Evolutionary conservation across 2,888 invertebrate species (phyloP), one percentile per base, ranked within the genome.

Genomic region (Microdon myrmicae): DNA sequence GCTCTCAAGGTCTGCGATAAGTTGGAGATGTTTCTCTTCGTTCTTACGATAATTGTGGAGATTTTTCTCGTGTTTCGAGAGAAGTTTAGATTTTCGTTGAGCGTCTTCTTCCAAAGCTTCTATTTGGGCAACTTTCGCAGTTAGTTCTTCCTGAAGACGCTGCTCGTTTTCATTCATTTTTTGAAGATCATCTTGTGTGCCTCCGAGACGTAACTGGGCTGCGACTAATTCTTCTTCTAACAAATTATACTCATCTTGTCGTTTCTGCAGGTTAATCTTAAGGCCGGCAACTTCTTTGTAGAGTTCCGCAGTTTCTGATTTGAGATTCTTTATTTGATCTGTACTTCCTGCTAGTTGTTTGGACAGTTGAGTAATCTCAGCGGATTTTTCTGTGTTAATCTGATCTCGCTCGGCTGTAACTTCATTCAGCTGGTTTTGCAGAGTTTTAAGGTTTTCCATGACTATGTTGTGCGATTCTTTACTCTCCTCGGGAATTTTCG

Each of bases 341-440:
- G 44, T 34, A 13, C 37, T 68, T 25, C 64, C 58, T 25, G 55
- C 26, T 13, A 58, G 20, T 4, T 58, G 43, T 6, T 31, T 45
- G 1, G 45, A 32, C 26, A 64, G 26, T 1, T 45, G 49, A 8
- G 45, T 37, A 7, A 49, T 43, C 29, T 49, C 59, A 8, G 43
- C 10, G 4, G 47, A 19, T 81, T 81, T 58, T 6, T 67, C 61
- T 12, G 20, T 41, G 16, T 45, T 32, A 4, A 71, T 49, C 39
- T 49, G 73, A 61, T 55, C 74, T 73, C 32, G 82, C 69, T 71
- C 81, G 71, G 77, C 77, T 45, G 75, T 80, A 2, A 83, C 70
- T 55, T 80, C 76, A 23, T 77, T 78, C 41, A 84, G 81, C 61
- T 83, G 81, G 48, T 81, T 79, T 35, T 80, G 79, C 45, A 84